phyloP scores from a whole-genome alignment of 2,113 vertebrate species.

The Ciconia stormi region DNA sequence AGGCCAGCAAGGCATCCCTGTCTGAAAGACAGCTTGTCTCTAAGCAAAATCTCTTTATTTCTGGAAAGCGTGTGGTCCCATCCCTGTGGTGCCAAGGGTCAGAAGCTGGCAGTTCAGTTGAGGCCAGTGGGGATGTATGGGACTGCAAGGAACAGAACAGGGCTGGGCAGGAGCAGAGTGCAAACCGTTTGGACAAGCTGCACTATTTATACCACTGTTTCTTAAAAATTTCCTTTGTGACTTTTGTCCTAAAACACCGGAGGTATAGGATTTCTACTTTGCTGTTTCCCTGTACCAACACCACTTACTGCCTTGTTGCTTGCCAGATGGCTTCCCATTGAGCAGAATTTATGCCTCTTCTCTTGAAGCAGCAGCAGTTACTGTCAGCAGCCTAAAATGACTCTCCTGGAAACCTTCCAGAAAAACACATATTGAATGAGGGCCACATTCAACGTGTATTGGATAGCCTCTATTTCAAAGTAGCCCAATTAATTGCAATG shows the following conservation, averaged over 20 bases:
- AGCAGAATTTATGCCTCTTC: not conserved
- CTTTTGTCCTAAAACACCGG: not conserved
- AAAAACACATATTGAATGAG: not conserved
- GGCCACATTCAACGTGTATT: not conserved
- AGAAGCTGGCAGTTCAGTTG: not conserved
- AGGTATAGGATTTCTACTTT: not conserved
- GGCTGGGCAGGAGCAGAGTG: not conserved
- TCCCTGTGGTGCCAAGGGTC: not conserved
- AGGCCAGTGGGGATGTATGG: not conserved
- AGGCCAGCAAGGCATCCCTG: not conserved
- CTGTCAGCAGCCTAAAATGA: not conserved
- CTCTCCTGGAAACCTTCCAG: not conserved
- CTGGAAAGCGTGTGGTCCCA: not conserved
- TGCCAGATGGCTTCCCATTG: not conserved
- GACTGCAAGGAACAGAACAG: not conserved
- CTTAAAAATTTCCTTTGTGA: not conserved
- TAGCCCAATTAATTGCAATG: not conserved
- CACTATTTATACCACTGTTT: not conserved
- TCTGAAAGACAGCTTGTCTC: not conserved
- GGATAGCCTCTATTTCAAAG: not conserved
- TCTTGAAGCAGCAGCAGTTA: not conserved
- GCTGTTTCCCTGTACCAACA: not conserved
- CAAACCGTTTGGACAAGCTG: not conserved
- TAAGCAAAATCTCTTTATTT: not conserved
- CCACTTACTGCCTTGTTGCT: not conserved